Evolutionary conservation across 2,113 vertebrate species (phyloP).

Genomic region (Gallinago jamesoni): DNA sequence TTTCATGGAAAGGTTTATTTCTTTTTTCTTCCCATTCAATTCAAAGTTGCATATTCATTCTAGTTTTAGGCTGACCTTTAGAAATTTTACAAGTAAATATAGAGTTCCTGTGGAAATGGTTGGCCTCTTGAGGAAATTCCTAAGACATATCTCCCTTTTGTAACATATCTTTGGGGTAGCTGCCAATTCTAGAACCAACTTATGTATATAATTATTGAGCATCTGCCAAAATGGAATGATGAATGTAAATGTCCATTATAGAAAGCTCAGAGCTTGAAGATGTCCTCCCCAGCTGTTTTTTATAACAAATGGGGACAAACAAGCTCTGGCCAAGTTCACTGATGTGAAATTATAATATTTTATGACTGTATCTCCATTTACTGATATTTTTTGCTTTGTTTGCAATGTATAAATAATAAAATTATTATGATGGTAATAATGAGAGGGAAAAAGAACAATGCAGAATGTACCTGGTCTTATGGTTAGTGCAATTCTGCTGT

Average conservation of each 20-base stretch:
- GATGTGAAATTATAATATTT: neutral
- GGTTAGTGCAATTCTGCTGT: neutral
- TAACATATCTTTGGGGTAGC: neutral
- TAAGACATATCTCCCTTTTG: neutral
- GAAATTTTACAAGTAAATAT: neutral
- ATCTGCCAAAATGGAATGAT: neutral
- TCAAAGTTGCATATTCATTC: neutral
- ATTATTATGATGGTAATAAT: neutral
- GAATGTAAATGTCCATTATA: neutral
- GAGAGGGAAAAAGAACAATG: neutral
- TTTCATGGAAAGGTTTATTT: neutral
- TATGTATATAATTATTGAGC: neutral
- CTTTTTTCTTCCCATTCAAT: neutral
- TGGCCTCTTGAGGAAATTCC: neutral
- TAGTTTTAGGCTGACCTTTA: neutral
- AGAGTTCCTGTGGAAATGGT: neutral
- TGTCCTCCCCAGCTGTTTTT: neutral
- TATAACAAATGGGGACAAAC: neutral
- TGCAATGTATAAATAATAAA: neutral
- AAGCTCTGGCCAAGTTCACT: neutral
- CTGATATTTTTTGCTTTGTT: neutral
- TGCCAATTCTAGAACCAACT: neutral
- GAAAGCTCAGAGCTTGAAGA: neutral
- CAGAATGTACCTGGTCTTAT: neutral
- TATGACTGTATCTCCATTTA: neutral